Percentiles rank a stretch among this genome's conserved stretches.
These are phyloP conservation scores for Trichomalopsis sarcophagae DNA, from an alignment of 1,140 invertebrate genomes.

Conservation along the genomic window DNA sequence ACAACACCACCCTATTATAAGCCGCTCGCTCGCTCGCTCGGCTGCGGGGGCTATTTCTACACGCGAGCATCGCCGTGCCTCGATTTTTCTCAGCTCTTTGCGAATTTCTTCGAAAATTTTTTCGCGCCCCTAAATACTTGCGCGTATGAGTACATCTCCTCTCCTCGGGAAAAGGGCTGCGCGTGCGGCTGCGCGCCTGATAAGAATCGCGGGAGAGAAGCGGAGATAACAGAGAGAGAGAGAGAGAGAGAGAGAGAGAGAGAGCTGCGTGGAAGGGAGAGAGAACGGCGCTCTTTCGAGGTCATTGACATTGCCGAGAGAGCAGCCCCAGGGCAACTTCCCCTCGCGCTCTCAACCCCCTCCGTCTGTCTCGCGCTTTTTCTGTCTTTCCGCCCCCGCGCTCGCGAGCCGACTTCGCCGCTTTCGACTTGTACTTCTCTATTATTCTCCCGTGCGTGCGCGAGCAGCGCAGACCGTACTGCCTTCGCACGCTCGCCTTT, in stretches of 20 bases:
- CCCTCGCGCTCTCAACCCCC: background rate
- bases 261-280: constrained; percentile 9
- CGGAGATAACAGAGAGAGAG: constrained; percentile 38
- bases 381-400: background rate
- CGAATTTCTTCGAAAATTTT: too few relatives aligned
- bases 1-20: background rate
- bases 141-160: background rate
- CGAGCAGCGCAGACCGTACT: background rate
- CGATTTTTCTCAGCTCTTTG: background rate
- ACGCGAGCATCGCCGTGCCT: background rate
- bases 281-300: constrained; percentile 36
- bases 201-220: constrained; percentile 33
- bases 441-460: background rate
- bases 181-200: background rate
- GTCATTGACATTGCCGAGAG: constrained; percentile 47
- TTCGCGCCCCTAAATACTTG: background rate
- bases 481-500: background rate
- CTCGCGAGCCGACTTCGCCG: background rate
- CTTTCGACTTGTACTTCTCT: background rate
- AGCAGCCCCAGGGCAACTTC: constrained; percentile 13
- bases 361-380: background rate
- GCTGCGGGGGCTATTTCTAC: background rate
- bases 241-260: constrained; percentile 7
- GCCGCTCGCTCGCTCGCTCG: background rate
- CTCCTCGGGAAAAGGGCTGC: background rate